Base-by-base conservation (phyloP, 2,113 vertebrate species). In the Alaudala cheleensis region DNA sequence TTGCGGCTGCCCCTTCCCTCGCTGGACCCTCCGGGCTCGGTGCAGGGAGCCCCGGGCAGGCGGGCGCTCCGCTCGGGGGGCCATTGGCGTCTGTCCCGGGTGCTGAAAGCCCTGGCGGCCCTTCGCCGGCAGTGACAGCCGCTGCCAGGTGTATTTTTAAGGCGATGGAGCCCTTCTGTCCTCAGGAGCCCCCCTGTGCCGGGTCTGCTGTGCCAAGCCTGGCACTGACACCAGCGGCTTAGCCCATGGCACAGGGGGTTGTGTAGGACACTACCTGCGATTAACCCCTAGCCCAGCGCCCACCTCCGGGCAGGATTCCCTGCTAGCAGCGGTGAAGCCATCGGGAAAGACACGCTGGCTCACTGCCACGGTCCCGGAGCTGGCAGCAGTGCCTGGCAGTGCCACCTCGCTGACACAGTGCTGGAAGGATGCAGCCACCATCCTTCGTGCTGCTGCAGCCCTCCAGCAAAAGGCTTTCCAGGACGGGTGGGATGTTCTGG, bases 21-120 rank as follows among this genome's bases (percentile, higher is more conserved):
- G 64, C 57, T 6, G 80, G 57, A 1, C 26, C 17, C 34, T 23
- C 10, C 24, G 2, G 45, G 71, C 71, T 50, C 34, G 0, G 20
- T 2, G 65, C 37, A 1, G 62, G 24, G 21, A 54, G 40, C 73
- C 58, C 11, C 40, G 49, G 50, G 22, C 40, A 5, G 72, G 22
- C 71, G 12, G 26, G 65, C 6, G 8, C 34, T 47, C 10, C 33
- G 13, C 4, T 2, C 8, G 45, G 20, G n/a, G 29, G 34, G 12
- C 14, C 1, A 10, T 26, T 69, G 92, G 90, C 85, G 45, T 87
- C 96, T 97, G 93, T 96, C 96, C 97, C 80, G 70, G 95, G 96
- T 97, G 8, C 96, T 97, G 95, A 96, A 96, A 93, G 25, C 22
- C 33, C 44, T 14, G 10, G 2, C 19, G 4, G 56, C 37, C 19